These are phyloP conservation scores for Doris montereyensis DNA, from an alignment of 2,888 invertebrate species.

Conservation along the genomic window DNA sequence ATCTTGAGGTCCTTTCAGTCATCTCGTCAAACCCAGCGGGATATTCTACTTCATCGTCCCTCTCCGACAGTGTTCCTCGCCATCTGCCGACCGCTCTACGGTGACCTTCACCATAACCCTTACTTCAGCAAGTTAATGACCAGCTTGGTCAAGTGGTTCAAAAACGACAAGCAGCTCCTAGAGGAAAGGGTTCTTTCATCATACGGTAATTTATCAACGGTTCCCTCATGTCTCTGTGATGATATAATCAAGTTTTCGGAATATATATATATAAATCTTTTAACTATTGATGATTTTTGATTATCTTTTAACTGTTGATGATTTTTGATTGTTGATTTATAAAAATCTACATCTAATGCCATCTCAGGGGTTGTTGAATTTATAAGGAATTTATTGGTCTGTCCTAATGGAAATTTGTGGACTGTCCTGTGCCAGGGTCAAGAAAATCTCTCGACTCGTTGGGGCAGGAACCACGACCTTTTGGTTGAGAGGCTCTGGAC, in stretches of 20 bases:
- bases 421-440: no score
- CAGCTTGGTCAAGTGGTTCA: slow-evolving; percentile 87
- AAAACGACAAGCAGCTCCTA: slow-evolving; percentile 86
- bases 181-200: slow-evolving; percentile 96
- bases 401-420: no score
- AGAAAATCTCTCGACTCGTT: no score
- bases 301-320: no score
- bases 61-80: not conserved
- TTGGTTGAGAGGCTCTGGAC: no score
- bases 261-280: not conserved
- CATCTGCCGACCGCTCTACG: no score
- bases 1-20: slow-evolving; percentile 89
- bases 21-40: slow-evolving; percentile 74
- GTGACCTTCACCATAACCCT: slow-evolving; percentile 60
- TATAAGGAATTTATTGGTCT: no score
- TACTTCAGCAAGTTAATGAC: slow-evolving; percentile 90
- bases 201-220: slow-evolving; percentile 80
- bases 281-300: not conserved
- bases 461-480: no score
- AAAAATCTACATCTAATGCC: no score
- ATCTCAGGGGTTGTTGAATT: no score
- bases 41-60: slow-evolving; percentile 1
- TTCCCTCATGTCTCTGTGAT: not conserved
- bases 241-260: no score
- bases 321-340: no score